These are phyloP conservation scores for Intellagama lesueurii DNA, from an alignment of 2,797 vertebrate species.

Conservation along the genomic window DNA sequence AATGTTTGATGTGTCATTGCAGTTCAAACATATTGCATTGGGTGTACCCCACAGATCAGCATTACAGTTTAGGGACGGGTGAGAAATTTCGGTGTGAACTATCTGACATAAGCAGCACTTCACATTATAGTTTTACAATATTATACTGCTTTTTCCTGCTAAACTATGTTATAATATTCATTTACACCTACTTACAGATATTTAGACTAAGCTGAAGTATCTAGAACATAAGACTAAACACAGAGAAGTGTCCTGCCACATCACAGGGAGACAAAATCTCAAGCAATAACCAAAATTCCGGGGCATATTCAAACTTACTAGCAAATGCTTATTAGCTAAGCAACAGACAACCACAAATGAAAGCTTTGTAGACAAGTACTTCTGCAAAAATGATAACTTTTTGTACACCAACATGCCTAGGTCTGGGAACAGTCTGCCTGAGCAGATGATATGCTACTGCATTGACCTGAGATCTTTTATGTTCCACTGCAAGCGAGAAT, in stretches of 20 bases:
- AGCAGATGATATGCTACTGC: not conserved
- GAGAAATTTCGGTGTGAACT: too few relatives aligned
- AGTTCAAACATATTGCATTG: too few relatives aligned
- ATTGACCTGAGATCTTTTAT: not conserved
- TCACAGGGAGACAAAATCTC: slow-evolving; percentile 13
- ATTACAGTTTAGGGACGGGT: too few relatives aligned
- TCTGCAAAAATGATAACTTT: not conserved
- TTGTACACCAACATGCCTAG: not conserved
- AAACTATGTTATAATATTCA: too few relatives aligned
- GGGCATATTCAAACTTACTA: slow-evolving; percentile 43
- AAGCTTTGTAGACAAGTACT: slow-evolving; percentile 32
- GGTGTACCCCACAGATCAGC: too few relatives aligned
- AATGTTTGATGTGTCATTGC: too few relatives aligned
- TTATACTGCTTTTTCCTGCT: too few relatives aligned
- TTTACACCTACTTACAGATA: too few relatives aligned
- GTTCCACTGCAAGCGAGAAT: not conserved
- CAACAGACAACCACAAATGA: slow-evolving; percentile 62
- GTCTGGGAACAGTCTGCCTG: not conserved
- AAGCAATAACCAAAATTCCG: slow-evolving; percentile 57
- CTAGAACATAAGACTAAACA: slow-evolving; percentile 52
- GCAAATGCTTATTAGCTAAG: slow-evolving; percentile 54
- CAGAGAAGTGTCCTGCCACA: slow-evolving; percentile 63
- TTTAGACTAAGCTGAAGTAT: too few relatives aligned
- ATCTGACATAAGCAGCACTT: too few relatives aligned
- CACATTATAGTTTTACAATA: too few relatives aligned